Base-by-base conservation (phyloP, 2,797 vertebrate genomes). In the Chelon auratus region DNA sequence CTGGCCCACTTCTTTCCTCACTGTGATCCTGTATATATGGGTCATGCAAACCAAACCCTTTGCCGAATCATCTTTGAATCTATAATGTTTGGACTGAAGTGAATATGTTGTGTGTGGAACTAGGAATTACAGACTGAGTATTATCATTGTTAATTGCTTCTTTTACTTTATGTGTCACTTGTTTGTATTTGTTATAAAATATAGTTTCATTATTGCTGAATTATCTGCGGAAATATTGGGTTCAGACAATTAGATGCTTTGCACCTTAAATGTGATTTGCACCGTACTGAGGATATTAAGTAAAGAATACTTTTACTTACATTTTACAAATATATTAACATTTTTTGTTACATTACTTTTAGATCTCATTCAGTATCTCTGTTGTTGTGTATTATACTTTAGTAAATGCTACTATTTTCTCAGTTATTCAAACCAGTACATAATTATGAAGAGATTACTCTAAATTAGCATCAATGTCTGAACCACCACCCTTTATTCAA, bases 1-100 rank as follows among this genome's bases (percentile, higher is more conserved):
- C 43, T 50, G 55, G 56, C 69, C 73, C 77, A 76, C 54, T 78
- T 86, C 59, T 72, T 22, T 71, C 62, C 61, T 69, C 14, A 57
- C 63, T 50, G 15, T 39, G 36, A 66, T 56, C 33, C 61, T 66
- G 43, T 58, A 66, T 56, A 78, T 78, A 71, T 84, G 75, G 79
- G 83, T 86, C 79, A 82, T 24, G 20, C 52, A 71, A 37, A 48
- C 62, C 43, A 3, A 77, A 30, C 51, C 42, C 54, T 78, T 50
- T 78, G 24, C 65, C 50, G 40, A 73, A 60, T 62, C 13, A 53
- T 54, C 10, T 22, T 39, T 8, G 17, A 40, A 12, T 53, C 7
- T 43, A 14, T 64, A 56, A 42, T 47, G 0, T 59, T 24, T 62
- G 15, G 14, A 45, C 17, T 54, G 47, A 11, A 57, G 58, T 55